Conservation (phyloP, 2,888 invertebrate genomes). For the Campoplex capitator region DNA sequence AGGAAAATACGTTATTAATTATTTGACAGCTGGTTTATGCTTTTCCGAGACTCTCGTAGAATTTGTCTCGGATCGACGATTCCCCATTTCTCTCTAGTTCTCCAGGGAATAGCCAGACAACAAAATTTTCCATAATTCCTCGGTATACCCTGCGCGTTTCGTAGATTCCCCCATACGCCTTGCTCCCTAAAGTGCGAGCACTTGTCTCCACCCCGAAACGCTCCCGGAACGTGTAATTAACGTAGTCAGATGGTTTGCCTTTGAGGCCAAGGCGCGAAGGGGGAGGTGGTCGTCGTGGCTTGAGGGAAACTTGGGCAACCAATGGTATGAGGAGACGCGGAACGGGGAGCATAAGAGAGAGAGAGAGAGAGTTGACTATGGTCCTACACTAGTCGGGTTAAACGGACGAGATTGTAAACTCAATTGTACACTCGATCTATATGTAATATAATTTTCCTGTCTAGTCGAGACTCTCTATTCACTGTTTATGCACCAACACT, state of each 20-base stretch:
- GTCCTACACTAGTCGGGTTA: slow-evolving; percentile 28
- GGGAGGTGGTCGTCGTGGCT: slow-evolving; percentile 27
- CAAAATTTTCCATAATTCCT: slow-evolving; percentile 39
- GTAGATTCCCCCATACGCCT: slow-evolving; percentile 6
- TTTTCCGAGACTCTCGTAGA: slow-evolving; percentile 42
- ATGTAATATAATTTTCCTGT: slow-evolving; percentile 47
- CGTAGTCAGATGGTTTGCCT: slow-evolving; percentile 62
- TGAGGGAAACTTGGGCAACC: slow-evolving; percentile 56
- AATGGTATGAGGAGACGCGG: slow-evolving; percentile 38
- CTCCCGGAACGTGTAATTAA: slow-evolving; percentile 67
- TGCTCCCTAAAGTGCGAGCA: slow-evolving; percentile 41
- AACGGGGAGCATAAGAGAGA: slow-evolving; percentile 10
- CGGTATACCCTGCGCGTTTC: slow-evolving; percentile 31
- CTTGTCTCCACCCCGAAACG: slow-evolving; percentile 58
- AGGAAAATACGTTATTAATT: slow-evolving; percentile 27
- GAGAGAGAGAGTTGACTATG: slow-evolving; percentile 26
- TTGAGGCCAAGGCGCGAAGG: slow-evolving; percentile 38
- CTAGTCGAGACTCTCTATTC: slow-evolving; percentile 11
- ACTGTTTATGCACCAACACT: neutral
- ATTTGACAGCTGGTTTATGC: slow-evolving; percentile 29
- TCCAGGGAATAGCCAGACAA: slow-evolving; percentile 16
- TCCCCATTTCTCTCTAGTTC: slow-evolving; percentile 19
- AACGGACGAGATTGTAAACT: slow-evolving; percentile 57
- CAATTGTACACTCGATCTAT: slow-evolving; percentile 45
- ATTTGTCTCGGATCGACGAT: slow-evolving; percentile 43